Evolutionary conservation across 2,797 vertebrate species (phyloP).

Genomic region (Lepilemur ruficaudatus): DNA sequence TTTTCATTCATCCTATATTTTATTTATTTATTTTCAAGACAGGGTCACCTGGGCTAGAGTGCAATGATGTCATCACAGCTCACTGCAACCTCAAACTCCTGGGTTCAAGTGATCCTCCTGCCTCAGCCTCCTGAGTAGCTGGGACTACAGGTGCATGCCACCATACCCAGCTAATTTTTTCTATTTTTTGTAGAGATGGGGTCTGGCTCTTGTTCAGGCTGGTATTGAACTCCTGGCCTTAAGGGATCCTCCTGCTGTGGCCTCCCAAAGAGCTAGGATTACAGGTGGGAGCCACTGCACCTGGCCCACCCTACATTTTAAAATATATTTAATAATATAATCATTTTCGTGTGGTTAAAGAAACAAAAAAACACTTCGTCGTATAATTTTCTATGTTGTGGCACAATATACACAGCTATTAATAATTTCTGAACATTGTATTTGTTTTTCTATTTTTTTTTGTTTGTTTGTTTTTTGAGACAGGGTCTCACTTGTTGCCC

Average conservation of each 20-base stretch:
- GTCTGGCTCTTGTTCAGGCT: too few relatives aligned
- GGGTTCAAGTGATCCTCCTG: background rate
- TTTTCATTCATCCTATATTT: too few relatives aligned
- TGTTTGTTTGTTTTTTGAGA: background rate
- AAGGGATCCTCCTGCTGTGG: too few relatives aligned
- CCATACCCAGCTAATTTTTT: background rate
- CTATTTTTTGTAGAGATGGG: background rate
- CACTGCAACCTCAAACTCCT: background rate
- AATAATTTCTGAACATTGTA: background rate
- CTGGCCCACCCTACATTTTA: too few relatives aligned
- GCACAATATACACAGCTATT: too few relatives aligned
- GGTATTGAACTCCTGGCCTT: too few relatives aligned
- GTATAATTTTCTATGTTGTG: too few relatives aligned
- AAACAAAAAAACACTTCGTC: too few relatives aligned
- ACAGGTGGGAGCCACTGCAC: too few relatives aligned
- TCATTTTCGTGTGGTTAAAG: too few relatives aligned
- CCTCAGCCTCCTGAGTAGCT: background rate
- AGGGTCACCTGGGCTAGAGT: background rate
- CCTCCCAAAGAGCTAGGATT: too few relatives aligned
- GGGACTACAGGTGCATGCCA: background rate
- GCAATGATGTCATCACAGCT: background rate
- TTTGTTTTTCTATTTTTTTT: background rate
- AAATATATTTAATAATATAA: too few relatives aligned
- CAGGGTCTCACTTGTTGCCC: background rate
- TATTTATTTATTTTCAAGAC: background rate